Base-by-base conservation (phyloP, 2,797 vertebrate genomes). In the Phoeniculus purpureus region DNA sequence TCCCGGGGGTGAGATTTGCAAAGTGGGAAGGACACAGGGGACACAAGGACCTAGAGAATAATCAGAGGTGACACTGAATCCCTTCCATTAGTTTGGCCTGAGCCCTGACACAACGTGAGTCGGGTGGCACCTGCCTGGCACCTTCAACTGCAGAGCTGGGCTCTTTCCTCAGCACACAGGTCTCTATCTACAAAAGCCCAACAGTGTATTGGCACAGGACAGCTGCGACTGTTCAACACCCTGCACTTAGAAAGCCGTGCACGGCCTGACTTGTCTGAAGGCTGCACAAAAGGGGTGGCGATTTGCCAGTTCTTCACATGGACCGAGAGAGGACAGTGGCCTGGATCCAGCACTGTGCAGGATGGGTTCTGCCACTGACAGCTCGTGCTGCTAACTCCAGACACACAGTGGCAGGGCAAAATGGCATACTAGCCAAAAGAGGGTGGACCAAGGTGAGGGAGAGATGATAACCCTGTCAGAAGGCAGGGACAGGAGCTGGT, bases 91-190 rank as follows among this genome's bases (percentile, higher is more conserved):
- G 51, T 26, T 47, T 2, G 1, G 25, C 50, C 25, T 3, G 17
- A 29, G 43, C 19, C 7, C 61, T 45, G 27, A 65, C 58, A 51
- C 0, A 0, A 10, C 7, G 27, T 0, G 1, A 56, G 16, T 4
- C 7, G 34, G 40, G 13, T 60, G 50, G 17, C 12, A 50, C 20
- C 4, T 25, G 50, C 29, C 62, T 9, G 12, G 12, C 56, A 70
- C 15, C 43, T 56, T 52, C 67, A 27, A 1, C 66, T 6, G 5
- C 8, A 8, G 52, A 73, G 56, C 48, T n/a, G 37, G 54, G 34
- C 45, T n/a, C 61, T 34, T 32, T 15, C 31, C 34, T 3, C 52
- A 43, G 51, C 0, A 0, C 9, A 2, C 43, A 56, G 21, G 56
- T 55, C 25, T 67, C 17, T 9, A 15, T 2, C 88, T n/a, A 2